Evolutionary conservation across 2,888 invertebrate species (phyloP), one percentile per base, ranked within the genome.

Genomic region (Abrostola tripartita): DNA sequence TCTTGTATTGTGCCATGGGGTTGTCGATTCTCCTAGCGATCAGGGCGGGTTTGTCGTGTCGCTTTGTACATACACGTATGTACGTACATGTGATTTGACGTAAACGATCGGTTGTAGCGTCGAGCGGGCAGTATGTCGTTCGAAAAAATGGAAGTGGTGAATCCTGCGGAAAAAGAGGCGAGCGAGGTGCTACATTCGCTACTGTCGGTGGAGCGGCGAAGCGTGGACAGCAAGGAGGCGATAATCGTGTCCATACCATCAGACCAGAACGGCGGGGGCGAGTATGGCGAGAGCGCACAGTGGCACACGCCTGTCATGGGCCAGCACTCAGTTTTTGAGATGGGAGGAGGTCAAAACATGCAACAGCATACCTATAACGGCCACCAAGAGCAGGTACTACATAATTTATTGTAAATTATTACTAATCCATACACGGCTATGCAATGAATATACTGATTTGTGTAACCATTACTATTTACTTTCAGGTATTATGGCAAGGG

Each of bases 121-220:
- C 86, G 87, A 88, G 85, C 86, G 81, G 81, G 81, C 85, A 81
- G 78, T 79, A 93, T 95, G 94, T 93, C 93, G 78, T 95, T 91
- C 87, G 93, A 94, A 84, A 95, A 95, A 90, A 95, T 96, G 96
- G 95, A 96, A 85, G 95, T 95, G 79, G 96, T 96, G 77, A 96
- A 96, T 86, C 95, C 96, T 68, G 96, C 96, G 41, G 96, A 96
- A 90, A 96, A 96, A 87, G 96, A 96, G 87, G 96, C 96, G 24
- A 96, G 96, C 82, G 96, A 96, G 90, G 96, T 96, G 50, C 90
- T 96, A 59, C 96, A 96, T 85, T 96, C 96, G 14, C 88, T 96
- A 69, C 88, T 96, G 61, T 96, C 96, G 8, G 96, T 96, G 71
- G 96, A 96, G 86, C 91, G 96, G 38, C 95, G 96, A 52, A 96